Conservation (phyloP, 2,113 vertebrate species). For the Equus przewalskii region DNA sequence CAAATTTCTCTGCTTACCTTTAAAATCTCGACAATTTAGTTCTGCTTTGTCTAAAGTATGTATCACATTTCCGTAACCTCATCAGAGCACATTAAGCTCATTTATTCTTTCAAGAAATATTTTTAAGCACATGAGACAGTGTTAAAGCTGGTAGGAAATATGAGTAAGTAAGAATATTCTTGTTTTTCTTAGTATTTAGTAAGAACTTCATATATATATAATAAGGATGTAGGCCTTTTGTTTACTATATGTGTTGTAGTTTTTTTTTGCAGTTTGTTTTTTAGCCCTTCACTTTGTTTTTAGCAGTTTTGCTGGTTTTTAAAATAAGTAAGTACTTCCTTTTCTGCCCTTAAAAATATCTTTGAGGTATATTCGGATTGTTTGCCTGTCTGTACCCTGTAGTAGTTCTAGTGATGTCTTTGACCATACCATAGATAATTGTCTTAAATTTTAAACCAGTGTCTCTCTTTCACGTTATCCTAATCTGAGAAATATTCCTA, state of each 20-base stretch:
- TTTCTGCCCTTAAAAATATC: slow-evolving; percentile 3
- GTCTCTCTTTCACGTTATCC: neutral
- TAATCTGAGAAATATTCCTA: neutral
- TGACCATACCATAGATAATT: neutral
- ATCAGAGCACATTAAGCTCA: neutral
- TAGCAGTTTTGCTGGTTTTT: neutral
- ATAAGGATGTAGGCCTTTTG: neutral
- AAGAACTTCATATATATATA: neutral
- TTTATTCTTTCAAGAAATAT: slow-evolving; percentile 38
- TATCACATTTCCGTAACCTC: slow-evolving; percentile 10
- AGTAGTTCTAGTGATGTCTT: neutral
- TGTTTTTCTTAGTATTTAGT: neutral
- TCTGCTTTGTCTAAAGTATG: neutral
- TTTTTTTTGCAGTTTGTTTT: neutral
- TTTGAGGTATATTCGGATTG: neutral
- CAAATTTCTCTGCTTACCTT: neutral
- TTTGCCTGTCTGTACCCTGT: neutral
- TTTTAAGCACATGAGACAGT: neutral
- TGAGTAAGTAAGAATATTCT: neutral
- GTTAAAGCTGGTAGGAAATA: neutral
- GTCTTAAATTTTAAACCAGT: neutral
- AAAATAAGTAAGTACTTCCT: neutral
- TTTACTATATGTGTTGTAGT: neutral
- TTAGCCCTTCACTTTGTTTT: neutral
- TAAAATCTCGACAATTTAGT: neutral